Percentiles rank a stretch among this genome's conserved stretches.
phyloP scores from a whole-genome alignment of 2,888 invertebrate species.

The Cryptops parisi region DNA sequence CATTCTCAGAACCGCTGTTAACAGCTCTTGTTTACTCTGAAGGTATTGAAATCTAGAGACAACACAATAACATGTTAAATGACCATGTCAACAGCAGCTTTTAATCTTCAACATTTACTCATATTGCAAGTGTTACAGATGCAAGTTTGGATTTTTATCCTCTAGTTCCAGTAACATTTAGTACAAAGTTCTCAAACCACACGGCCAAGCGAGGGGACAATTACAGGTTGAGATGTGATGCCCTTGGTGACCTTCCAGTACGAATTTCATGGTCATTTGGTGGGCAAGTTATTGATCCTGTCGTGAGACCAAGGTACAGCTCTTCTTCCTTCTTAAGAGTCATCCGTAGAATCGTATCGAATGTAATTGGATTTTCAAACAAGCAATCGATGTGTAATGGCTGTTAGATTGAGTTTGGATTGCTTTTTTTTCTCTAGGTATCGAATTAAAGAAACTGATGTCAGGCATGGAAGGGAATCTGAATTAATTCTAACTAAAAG shows the following conservation, averaged over 20 bases:
- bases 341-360: too few species aligned
- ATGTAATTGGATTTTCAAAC: too few species aligned
- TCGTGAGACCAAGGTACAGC: not conserved
- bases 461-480: not conserved
- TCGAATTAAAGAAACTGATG: not conserved
- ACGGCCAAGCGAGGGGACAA: constrained; percentile 81
- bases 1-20: too few species aligned
- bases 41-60: too few species aligned
- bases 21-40: too few species aligned
- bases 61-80: too few species aligned
- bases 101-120: too few species aligned
- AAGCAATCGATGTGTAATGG: not conserved
- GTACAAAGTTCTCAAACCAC: constrained; percentile 79
- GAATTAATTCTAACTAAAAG: constrained; percentile 2
- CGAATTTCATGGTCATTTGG: constrained; percentile 92
- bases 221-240: constrained; percentile 78
- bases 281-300: not conserved
- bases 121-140: too few species aligned
- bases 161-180: constrained; percentile 89
- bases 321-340: too few species aligned
- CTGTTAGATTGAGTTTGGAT: not conserved
- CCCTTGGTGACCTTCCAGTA: constrained; percentile 77
- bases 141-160: too few species aligned
- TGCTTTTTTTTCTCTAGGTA: constrained; percentile 1
- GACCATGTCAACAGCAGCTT: too few species aligned